Evolutionary conservation across 2,113 vertebrate genomes (phyloP).

Genomic region (Sturnira hondurensis): DNA sequence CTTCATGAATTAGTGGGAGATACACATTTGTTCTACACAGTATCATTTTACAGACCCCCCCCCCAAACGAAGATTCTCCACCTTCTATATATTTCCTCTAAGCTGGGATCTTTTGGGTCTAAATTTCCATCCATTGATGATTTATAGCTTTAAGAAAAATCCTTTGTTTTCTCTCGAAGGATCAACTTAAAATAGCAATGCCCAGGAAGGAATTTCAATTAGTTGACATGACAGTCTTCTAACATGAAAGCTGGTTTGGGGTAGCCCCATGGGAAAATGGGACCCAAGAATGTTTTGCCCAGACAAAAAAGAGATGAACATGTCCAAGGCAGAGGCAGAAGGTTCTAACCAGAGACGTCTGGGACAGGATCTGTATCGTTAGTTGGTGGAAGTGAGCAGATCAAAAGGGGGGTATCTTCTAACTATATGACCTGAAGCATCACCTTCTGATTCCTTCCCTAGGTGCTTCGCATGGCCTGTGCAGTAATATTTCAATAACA

Average conservation of each 20-base stretch:
- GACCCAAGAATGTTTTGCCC: background rate
- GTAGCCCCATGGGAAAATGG: background rate
- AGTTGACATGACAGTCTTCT: background rate
- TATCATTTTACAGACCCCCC: background rate
- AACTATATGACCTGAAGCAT: background rate
- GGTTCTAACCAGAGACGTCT: background rate
- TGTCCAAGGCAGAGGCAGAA: background rate
- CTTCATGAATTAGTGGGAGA: background rate
- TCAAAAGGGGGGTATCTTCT: background rate
- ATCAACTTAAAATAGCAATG: background rate
- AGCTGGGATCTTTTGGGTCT: background rate
- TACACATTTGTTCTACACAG: fast-evolving
- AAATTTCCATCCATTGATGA: background rate
- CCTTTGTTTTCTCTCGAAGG: background rate
- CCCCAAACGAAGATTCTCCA: background rate
- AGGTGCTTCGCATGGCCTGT: background rate
- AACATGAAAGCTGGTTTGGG: background rate
- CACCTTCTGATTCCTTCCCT: background rate
- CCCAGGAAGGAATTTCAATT: background rate
- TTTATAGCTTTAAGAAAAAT: background rate
- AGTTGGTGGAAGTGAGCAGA: background rate
- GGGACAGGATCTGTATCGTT: fast-evolving
- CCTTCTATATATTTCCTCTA: background rate
- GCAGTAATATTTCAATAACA: background rate
- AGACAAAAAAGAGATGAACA: background rate